Base-by-base conservation (phyloP, 2,888 invertebrate genomes). In the Drosophila meridiana region DNA sequence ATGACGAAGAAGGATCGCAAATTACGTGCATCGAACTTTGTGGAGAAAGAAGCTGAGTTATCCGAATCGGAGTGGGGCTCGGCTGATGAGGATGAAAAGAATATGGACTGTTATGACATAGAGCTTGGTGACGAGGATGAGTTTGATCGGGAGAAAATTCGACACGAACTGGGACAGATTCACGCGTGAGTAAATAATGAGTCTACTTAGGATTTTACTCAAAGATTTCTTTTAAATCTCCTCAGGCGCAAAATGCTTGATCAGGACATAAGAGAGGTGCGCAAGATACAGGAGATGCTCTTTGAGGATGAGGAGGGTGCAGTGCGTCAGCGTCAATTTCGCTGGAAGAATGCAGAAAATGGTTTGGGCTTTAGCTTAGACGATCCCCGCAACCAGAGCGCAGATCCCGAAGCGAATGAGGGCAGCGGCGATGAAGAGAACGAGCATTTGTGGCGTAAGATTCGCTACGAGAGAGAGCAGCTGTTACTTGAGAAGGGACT, bases 1-100 rank as follows among this genome's bases (percentile, higher is more conserved):
- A 87, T 92, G 90, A 92, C 91, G 1, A 92, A 91, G 63, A 89
- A 89, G 34, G 92, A 92, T 48, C 83, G 92, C 80, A 65, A 91
- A 81, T 90, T 92, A 38, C 94, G 95, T 58, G 94, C 94, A 0
- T 93, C 94, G 1, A 96, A 96, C 59, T 99, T 97, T 94, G 94
- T 98, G 62, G 98, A 99, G 80, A 95, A 96, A 45, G 98, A 99
- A 93, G 98, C 98, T 0, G 98, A 98, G 89, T 93, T 99, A 40
- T 97, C 98, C 0, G 98, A 98, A 89, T 97, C 97, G 3, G 98
- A 98, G 80, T 97, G 96, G 95, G 97, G 96, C 0, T 97, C 97
- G 53, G 98, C 95, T 0, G 98, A 98, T 90, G 98, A 97, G 93
- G 97, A 98, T 92, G 97, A 98, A 93, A 95, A 95, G 42, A 96